Conservation (phyloP, 1,140 invertebrate species). For the Pseudomyrmex gracilis region DNA sequence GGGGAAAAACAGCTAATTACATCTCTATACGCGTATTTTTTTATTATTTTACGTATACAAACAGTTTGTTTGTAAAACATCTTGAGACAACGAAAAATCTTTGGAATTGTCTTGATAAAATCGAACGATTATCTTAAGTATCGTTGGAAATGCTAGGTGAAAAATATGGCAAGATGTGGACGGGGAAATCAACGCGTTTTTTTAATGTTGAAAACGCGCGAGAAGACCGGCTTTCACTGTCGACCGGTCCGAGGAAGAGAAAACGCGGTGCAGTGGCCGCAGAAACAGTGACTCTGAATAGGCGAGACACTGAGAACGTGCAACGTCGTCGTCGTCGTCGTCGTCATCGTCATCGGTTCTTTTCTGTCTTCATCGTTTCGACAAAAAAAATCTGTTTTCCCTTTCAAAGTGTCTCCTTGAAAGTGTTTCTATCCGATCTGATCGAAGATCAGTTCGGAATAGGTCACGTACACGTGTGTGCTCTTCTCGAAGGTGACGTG, state of each 20-base stretch:
- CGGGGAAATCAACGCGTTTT: not conserved
- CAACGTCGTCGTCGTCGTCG: not conserved
- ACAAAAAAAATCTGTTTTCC: conserved; percentile 34
- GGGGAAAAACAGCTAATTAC: too few species aligned
- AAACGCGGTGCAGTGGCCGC: not conserved
- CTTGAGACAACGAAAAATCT: too few species aligned
- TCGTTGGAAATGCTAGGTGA: not conserved
- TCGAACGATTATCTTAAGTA: too few species aligned
- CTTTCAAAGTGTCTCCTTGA: conserved; percentile 45
- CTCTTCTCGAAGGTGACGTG: conserved; percentile 5
- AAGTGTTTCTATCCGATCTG: too few species aligned
- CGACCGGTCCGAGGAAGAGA: not conserved
- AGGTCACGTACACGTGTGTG: conserved; percentile 8
- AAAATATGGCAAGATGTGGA: not conserved
- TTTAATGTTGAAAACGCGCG: conserved; percentile 3
- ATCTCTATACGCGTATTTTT: too few species aligned
- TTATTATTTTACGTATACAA: too few species aligned
- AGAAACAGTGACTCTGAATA: not conserved
- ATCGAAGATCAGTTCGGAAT: conserved; percentile 33
- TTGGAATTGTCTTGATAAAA: too few species aligned
- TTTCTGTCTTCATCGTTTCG: not conserved
- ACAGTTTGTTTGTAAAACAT: too few species aligned
- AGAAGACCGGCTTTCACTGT: conserved; percentile 43
- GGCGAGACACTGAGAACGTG: not conserved
- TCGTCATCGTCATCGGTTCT: not conserved